Evolutionary conservation across 2,797 vertebrate species (phyloP).

Genomic region (Tolypeutes matacus): DNA sequence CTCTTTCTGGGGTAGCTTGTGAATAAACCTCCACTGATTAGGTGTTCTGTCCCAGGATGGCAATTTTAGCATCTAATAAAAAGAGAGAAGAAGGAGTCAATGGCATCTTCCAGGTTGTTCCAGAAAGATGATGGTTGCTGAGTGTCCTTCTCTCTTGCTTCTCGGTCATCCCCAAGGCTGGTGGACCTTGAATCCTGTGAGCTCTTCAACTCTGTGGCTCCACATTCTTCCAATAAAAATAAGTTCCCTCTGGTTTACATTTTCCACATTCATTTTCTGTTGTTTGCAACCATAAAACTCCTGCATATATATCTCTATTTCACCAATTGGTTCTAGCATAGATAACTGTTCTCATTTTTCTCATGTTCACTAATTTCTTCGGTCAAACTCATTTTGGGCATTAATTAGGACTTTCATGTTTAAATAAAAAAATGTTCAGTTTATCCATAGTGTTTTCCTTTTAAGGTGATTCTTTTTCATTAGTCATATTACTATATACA

Average conservation of each 20-base stretch:
- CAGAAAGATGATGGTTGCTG: not conserved
- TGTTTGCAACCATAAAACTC: not conserved
- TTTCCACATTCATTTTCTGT: not conserved
- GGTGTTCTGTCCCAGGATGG: not conserved
- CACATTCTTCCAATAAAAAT: not conserved
- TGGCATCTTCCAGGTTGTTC: not conserved
- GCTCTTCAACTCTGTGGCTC: too few species aligned
- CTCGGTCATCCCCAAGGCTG: not conserved
- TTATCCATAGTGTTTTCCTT: not conserved
- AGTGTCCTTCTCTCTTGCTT: not conserved
- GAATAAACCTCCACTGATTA: not conserved
- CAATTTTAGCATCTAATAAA: not conserved
- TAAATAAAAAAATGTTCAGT: not conserved
- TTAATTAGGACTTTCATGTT: not conserved
- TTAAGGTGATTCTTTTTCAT: not conserved
- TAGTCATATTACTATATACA: not conserved
- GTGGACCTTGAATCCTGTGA: not conserved
- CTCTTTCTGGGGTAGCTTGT: not conserved
- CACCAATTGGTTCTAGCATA: not conserved
- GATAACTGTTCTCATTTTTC: not conserved
- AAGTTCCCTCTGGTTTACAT: not conserved
- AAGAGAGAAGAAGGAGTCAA: not conserved
- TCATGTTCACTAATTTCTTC: not conserved
- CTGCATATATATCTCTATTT: not conserved
- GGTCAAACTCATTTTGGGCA: not conserved